Base-by-base conservation (phyloP, 2,113 vertebrate genomes). In the Sula dactylatra region DNA sequence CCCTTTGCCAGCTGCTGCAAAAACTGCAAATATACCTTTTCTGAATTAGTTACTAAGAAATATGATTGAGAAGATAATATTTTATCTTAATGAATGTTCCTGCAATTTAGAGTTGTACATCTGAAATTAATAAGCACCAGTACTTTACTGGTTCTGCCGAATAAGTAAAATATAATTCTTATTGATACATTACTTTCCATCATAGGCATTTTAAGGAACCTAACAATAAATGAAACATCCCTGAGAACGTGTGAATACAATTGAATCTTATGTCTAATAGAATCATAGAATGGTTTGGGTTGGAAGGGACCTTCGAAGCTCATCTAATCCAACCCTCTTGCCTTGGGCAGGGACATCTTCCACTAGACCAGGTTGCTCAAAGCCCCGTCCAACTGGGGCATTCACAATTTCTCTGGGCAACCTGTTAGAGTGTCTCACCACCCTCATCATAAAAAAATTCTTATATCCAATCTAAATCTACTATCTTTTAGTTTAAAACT, bases 101-200 rank as follows among this genome's bases (percentile, higher is more conserved):
- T 93, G 24, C 94, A 94, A 93, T 82, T 94, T 81, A 86, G 44
- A 82, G 10, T 70, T 65, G 5, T 14, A 54, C 27, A 69, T 82
- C 78, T 70, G 82, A 93, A 20, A 69, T 89, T 49, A 80, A 82
- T 88, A 27, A 67, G 1, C 49, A 89, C 26, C 62, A 61, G 13
- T 90, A 54, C 34, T 65, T 86, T 13, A 58, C 70, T 55, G 36
- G 38, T 86, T 97, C 52, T 6, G 11, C 59, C 42, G 47, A 94
- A 62, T 49, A 69, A 80, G 36, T 93, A 96, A 93, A 96, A 88
- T 73, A 76, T 27, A 69, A 59, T 87, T 92, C 62, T 85, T n/a
- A 91, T 86, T 91, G 81, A 94, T 73, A 80, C 8, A 59, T 82
- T 95, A 52, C 27, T 85, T 94, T 77, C 25, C 58, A 67, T 80